Percentiles rank a stretch among this genome's conserved stretches.
Evolutionary conservation across 1,140 invertebrate species (phyloP).

Genomic region (Vanessa atalanta): DNA sequence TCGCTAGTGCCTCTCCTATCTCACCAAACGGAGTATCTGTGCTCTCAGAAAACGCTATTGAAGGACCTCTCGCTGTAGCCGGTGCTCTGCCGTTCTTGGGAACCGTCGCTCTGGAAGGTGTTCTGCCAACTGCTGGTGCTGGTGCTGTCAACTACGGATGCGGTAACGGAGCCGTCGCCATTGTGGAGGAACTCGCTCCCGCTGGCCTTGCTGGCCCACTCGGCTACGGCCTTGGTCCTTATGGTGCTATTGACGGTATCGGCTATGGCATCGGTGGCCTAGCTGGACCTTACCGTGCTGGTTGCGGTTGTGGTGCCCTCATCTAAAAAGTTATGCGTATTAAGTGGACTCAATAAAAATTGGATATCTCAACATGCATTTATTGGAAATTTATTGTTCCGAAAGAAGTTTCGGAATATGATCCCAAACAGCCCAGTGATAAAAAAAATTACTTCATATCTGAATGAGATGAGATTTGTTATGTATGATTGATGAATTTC

Average conservation of each 20-base stretch:
- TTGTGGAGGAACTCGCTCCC: slow-evolving; percentile 36
- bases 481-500: too few species aligned
- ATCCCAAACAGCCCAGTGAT: too few species aligned
- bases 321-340: too few species aligned
- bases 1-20: not conserved
- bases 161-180: slow-evolving; percentile 46
- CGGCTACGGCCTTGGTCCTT: slow-evolving; percentile 21
- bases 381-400: too few species aligned
- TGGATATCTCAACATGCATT: too few species aligned
- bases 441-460: too few species aligned
- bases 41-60: slow-evolving; percentile 11
- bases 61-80: not conserved
- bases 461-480: too few species aligned
- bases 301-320: slow-evolving; percentile 5
- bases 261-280: not conserved
- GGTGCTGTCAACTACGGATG: slow-evolving; percentile 47
- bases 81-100: slow-evolving; percentile 28
- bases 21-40: slow-evolving; percentile 3
- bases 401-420: too few species aligned
- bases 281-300: slow-evolving; percentile 1
- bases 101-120: slow-evolving; percentile 47
- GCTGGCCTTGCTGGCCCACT: slow-evolving; percentile 21
- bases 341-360: too few species aligned
- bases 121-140: slow-evolving; percentile 27
- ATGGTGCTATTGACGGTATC: not conserved